Percentiles rank a stretch among this genome's conserved stretches.
Evolutionary conservation across 2,797 vertebrate species (phyloP).

Genomic region (Karalla daura): DNA sequence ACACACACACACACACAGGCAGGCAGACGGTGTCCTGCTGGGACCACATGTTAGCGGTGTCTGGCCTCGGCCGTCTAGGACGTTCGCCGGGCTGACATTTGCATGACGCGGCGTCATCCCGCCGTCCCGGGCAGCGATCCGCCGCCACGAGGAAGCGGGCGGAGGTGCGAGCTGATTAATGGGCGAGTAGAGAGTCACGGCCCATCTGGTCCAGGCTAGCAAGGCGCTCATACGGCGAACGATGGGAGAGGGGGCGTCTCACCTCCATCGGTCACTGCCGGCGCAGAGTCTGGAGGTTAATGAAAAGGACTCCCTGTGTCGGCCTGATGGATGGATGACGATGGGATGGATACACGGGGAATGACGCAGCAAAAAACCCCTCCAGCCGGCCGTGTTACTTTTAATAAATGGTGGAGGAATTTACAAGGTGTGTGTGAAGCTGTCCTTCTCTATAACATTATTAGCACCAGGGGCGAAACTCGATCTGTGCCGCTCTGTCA

Average conservation of each 20-base stretch:
- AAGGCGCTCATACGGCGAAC: slow-evolving; percentile 8
- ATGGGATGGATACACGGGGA: slow-evolving; percentile 6
- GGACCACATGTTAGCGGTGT: slow-evolving; percentile 43
- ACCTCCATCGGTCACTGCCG: slow-evolving; percentile 27
- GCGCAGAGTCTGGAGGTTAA: slow-evolving; percentile 2
- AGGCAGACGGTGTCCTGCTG: slow-evolving; percentile 39
- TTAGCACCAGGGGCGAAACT: too few relatives aligned
- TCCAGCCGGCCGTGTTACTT: not conserved
- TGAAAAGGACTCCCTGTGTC: not conserved
- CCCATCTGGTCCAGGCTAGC: slow-evolving; percentile 19
- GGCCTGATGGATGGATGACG: too few relatives aligned
- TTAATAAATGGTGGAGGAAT: not conserved
- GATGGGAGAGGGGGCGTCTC: slow-evolving; percentile 11
- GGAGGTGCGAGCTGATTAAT: slow-evolving; percentile 15
- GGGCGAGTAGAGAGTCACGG: not conserved
- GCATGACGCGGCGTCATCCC: not conserved
- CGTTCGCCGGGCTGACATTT: slow-evolving; percentile 3
- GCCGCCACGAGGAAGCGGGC: slow-evolving; percentile 5
- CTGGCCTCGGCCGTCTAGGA: slow-evolving; percentile 45
- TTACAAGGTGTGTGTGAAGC: not conserved
- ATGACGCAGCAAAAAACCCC: slow-evolving; percentile 41
- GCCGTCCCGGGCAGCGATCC: slow-evolving; percentile 1
- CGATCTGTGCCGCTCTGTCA: too few relatives aligned
- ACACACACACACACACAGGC: slow-evolving; percentile 25
- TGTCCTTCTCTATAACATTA: too few relatives aligned